Evolutionary conservation across 2,113 vertebrate species (phyloP).

Genomic region (Donacobius atricapilla): DNA sequence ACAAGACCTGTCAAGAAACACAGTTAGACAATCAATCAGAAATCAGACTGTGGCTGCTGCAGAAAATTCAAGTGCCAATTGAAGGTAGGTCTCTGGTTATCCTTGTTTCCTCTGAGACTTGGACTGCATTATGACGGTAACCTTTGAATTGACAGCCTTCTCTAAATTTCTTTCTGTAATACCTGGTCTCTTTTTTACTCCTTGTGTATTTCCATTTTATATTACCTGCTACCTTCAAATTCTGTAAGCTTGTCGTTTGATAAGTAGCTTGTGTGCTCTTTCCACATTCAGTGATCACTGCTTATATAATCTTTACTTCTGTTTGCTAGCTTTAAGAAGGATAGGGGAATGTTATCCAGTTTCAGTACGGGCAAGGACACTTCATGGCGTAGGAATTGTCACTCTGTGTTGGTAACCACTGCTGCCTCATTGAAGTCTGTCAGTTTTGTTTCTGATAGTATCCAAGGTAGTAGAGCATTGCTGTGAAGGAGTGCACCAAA

Average conservation of each 20-base stretch:
- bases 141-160: neutral
- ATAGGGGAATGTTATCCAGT: neutral
- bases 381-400: neutral
- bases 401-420: neutral
- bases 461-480: neutral
- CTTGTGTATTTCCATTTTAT: neutral
- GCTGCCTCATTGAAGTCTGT: neutral
- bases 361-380: neutral
- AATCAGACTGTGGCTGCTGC: slow-evolving; percentile 86
- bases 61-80: slow-evolving; percentile 94
- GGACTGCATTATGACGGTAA: neutral
- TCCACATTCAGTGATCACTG: neutral
- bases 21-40: slow-evolving; percentile 84
- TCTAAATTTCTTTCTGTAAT: neutral
- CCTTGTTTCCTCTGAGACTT: slow-evolving; percentile 24
- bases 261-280: neutral
- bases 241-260: neutral
- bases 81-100: slow-evolving; percentile 80
- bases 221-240: neutral
- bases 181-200: neutral
- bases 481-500: neutral
- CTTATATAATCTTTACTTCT: neutral
- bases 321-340: neutral
- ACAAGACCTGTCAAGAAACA: slow-evolving; percentile 61
- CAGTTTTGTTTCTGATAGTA: neutral